Percentiles rank a stretch among this genome's conserved stretches.
These are phyloP conservation scores for Oxyruncus cristatus DNA, from an alignment of 2,113 vertebrate genomes.

Conservation along the genomic window DNA sequence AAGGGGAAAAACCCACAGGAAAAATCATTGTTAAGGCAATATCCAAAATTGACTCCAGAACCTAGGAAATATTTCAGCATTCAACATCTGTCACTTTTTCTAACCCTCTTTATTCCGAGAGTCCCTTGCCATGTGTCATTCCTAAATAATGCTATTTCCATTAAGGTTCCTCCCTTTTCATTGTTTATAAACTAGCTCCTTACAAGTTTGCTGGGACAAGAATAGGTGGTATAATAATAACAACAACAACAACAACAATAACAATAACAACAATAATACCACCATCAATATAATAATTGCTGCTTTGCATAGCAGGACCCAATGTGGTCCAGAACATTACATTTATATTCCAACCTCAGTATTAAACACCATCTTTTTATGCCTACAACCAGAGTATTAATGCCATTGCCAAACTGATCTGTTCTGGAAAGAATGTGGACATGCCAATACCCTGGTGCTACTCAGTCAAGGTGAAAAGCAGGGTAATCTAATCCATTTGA, in stretches of 20 bases:
- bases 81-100: neutral
- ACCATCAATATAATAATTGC: neutral
- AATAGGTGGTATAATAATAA: neutral
- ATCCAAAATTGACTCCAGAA: neutral
- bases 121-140: neutral
- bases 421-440: neutral
- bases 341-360: neutral
- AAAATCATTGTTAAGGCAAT: neutral
- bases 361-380: neutral
- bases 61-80: neutral
- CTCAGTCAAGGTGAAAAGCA: neutral
- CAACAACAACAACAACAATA: neutral
- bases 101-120: neutral
- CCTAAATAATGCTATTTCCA: neutral
- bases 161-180: neutral
- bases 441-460: neutral
- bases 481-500: neutral
- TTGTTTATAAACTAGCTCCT: neutral
- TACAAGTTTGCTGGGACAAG: neutral
- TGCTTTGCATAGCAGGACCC: neutral
- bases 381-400: neutral
- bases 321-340: neutral
- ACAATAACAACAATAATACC: neutral
- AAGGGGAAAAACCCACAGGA: slow-evolving; percentile 47
- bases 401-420: neutral